Percentiles rank a stretch among this genome's conserved stretches.
These are phyloP conservation scores for Quadriops clusia DNA, from an alignment of 2,888 invertebrate genomes.

Conservation along the genomic window DNA sequence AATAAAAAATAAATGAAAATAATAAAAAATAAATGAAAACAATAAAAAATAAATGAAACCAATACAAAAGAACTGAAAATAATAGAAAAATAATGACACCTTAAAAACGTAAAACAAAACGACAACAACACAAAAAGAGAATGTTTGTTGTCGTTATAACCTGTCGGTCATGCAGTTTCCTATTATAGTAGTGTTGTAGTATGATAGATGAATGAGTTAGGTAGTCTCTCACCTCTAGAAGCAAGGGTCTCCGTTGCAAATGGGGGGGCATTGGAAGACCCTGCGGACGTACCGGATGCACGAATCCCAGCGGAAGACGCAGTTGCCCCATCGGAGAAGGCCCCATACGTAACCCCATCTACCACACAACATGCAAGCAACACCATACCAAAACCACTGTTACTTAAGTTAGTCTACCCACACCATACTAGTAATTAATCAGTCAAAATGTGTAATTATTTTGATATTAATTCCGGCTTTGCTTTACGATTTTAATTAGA, in stretches of 20 bases:
- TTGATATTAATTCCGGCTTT: slow-evolving; percentile 3
- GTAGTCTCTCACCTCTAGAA: slow-evolving; percentile 82
- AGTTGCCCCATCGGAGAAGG: slow-evolving; percentile 27
- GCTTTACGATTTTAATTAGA: neutral
- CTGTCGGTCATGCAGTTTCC: no score
- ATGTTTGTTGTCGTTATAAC: no score
- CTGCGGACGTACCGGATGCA: slow-evolving; percentile 38
- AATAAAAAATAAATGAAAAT: no score
- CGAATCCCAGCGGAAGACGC: slow-evolving; percentile 34
- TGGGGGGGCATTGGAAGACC: slow-evolving; percentile 34
- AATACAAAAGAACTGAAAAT: no score
- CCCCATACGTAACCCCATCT: slow-evolving; percentile 38
- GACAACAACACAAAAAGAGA: no score
- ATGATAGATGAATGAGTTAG: no score
- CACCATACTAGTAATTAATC: slow-evolving; percentile 5
- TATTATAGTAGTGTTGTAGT: no score
- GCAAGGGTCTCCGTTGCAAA: slow-evolving; percentile 57
- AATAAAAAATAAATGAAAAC: no score
- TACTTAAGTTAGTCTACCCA: slow-evolving; percentile 19
- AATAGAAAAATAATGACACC: no score
- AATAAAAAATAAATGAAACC: no score
- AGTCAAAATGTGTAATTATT: slow-evolving; percentile 4
- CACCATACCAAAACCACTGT: slow-evolving; percentile 37
- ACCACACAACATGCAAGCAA: slow-evolving; percentile 40
- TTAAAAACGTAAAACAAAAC: no score